A percentile compares a stretch with the other conserved stretches of the same genome.
phyloP scores from a whole-genome alignment of 2,888 invertebrate genomes.

The Hypsopygia costalis region DNA sequence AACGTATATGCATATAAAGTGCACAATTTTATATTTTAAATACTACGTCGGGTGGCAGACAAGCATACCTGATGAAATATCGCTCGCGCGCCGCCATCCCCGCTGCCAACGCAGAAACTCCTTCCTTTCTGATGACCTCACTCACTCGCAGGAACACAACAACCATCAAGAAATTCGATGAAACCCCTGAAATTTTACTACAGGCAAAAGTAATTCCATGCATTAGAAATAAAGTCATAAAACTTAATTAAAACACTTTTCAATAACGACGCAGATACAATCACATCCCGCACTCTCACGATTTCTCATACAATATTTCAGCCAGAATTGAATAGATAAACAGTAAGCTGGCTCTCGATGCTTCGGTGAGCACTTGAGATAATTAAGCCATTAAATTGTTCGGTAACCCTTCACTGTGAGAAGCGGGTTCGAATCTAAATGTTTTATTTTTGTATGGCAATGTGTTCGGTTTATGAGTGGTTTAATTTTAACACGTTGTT shows the following conservation, averaged over 20 bases:
- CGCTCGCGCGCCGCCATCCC: too few relatives aligned
- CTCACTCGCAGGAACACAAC: too few relatives aligned
- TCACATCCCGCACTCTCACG: neutral
- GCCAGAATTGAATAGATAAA: constrained; percentile 4
- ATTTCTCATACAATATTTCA: constrained; percentile 1
- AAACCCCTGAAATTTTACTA: too few relatives aligned
- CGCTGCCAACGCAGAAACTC: too few relatives aligned
- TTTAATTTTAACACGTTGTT: constrained; percentile 27
- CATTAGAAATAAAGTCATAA: neutral
- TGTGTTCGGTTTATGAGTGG: constrained; percentile 43
- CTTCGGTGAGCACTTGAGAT: constrained; percentile 57
- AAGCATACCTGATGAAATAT: too few relatives aligned
- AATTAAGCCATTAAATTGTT: constrained; percentile 73
- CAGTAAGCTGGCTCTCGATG: constrained; percentile 31
- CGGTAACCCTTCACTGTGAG: constrained; percentile 59
- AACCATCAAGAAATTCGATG: too few relatives aligned
- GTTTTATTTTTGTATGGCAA: constrained; percentile 60
- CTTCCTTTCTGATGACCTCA: too few relatives aligned
- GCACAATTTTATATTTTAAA: too few relatives aligned
- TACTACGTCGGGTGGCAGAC: too few relatives aligned
- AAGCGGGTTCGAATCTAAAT: constrained; percentile 39
- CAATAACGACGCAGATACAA: neutral
- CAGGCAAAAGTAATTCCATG: too few relatives aligned
- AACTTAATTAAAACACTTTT: neutral
- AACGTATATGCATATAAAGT: too few relatives aligned